A percentile compares a stretch with the other conserved stretches of the same genome.
These are phyloP conservation scores for Rhorus exstirpatorius DNA, from an alignment of 2,888 invertebrate species.

Conservation along the genomic window DNA sequence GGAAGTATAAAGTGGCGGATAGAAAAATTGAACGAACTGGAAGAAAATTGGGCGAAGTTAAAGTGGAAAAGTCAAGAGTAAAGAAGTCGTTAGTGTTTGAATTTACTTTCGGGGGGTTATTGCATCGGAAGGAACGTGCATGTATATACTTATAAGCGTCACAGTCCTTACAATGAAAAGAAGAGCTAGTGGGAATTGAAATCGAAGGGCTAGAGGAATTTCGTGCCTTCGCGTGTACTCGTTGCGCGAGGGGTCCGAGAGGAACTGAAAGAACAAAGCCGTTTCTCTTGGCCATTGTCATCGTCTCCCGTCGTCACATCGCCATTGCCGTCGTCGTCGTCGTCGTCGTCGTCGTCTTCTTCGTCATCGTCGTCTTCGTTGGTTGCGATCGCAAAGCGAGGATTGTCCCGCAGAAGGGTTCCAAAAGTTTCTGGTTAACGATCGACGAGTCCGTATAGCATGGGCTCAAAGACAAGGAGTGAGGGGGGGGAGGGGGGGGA, in stretches of 20 bases:
- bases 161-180: neutral
- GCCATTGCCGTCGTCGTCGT: constrained; percentile 16
- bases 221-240: constrained; percentile 9
- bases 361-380: constrained; percentile 26
- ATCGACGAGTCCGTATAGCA: constrained; percentile 73
- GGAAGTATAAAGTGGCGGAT: neutral
- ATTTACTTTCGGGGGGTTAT: constrained; percentile 1
- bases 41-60: constrained; percentile 1
- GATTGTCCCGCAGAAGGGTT: constrained; percentile 51
- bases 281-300: constrained; percentile 70
- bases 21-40: constrained; percentile 8
- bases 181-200: neutral
- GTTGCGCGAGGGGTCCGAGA: constrained; percentile 7
- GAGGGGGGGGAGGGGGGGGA: neutral
- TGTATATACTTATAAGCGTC: constrained; percentile 3
- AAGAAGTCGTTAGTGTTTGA: constrained; percentile 37
- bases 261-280: constrained; percentile 57
- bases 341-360: too few species aligned
- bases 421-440: constrained; percentile 77
- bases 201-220: constrained; percentile 31
- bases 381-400: constrained; percentile 40
- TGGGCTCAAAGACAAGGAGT: constrained; percentile 43
- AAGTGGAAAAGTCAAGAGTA: constrained; percentile 33
- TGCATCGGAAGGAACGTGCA: constrained; percentile 4
- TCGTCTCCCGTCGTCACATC: constrained; percentile 43